Evolutionary conservation across 1,140 invertebrate genomes (phyloP), one percentile per base, ranked within the genome.

Genomic region (Lepidurus packardi): DNA sequence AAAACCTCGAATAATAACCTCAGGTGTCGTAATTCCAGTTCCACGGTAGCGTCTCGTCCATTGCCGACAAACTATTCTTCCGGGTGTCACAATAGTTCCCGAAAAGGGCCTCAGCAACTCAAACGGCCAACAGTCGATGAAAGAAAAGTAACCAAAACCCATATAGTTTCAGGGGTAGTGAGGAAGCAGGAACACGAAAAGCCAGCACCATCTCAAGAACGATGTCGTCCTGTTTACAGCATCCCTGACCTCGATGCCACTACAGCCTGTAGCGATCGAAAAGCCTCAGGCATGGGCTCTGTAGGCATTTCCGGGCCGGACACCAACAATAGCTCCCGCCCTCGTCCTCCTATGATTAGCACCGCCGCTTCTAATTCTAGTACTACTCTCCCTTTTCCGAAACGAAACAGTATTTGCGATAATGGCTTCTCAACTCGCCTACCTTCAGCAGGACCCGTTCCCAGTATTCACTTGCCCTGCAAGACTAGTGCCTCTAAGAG

Each of bases 191-290:
- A 65, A 65, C 16, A 65, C 53, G 9, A 65, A n/a, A 5, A 65
- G n/a, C 53, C 16, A 65, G 53, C 16, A 21, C 21, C 53, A 65
- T 1, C 53, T 7, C 53, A 65, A 21, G 53, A 65, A 9, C 53
- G 53, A 65, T 65, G 53, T 65, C 53, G 53, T 65, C 21, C 53
- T 9, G 53, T 65, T 65, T 65, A 65, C 53, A 65, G 53, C 53
- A 65, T 65, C 53, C 53, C 53, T 65, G 53, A 65, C 53, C 53
- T 65, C 53, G 53, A 13, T 65, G 53, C 53, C 53, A 16, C 21
- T 21, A 21, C 53, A 65, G 53, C 53, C 53, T 65, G 53, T 65
- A 65, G 53, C 53, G 53, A 7, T 65, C 53, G 53, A 65, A 65
- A 21, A 65, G 53, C 53, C 53, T 9, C 53, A 65, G 53, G 53